phyloP scores from a whole-genome alignment of 2,797 vertebrate genomes.

The Cirrhinus molitorella region DNA sequence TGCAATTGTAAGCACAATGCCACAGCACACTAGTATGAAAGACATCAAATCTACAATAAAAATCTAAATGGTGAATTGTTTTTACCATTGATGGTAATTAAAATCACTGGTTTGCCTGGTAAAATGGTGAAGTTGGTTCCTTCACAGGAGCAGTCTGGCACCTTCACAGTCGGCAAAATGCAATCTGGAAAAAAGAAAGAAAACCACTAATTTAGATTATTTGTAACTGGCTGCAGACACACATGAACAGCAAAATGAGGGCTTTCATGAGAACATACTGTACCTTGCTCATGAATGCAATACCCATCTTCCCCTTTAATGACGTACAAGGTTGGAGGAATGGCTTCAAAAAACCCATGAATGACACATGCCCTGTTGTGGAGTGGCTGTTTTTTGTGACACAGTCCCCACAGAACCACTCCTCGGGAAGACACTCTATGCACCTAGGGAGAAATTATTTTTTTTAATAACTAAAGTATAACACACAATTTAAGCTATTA shows the following conservation, averaged over 20 bases:
- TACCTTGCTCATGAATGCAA: conserved; percentile 14
- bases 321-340: neutral
- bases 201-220: neutral
- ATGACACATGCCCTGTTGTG: neutral
- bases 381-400: conserved; percentile 5
- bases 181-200: neutral
- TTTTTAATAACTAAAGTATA: too few species aligned
- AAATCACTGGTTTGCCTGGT: conserved; percentile 21
- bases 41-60: conserved; percentile 21
- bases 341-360: neutral
- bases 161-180: conserved; percentile 31
- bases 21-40: conserved; percentile 20
- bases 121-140: conserved; percentile 7
- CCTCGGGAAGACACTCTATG: conserved; percentile 24
- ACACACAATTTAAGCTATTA: too few species aligned
- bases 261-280: neutral
- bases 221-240: neutral
- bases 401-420: neutral
- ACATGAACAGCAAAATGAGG: too few species aligned
- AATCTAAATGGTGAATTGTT: neutral
- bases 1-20: conserved; percentile 16
- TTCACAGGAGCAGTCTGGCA: conserved; percentile 33
- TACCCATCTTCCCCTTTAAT: conserved; percentile 15
- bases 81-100: conserved; percentile 42
- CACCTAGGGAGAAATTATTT: conserved; percentile 1